Conservation (phyloP, 2,113 vertebrate species). For the Cyanoderma ruficeps region DNA sequence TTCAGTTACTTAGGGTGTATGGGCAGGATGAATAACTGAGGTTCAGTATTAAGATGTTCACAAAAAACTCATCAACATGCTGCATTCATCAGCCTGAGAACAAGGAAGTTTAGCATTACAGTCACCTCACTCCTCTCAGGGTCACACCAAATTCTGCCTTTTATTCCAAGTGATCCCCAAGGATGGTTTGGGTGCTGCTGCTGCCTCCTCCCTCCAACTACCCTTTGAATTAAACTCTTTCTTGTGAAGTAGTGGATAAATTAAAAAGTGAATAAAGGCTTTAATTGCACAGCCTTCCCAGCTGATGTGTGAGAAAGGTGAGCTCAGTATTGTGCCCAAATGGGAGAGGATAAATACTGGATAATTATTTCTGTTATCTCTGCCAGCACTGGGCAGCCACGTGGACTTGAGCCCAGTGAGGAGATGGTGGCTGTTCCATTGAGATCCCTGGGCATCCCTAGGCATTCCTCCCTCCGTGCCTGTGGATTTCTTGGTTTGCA, state of each 20-base stretch:
- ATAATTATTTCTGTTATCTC: not conserved
- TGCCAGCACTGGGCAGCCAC: not conserved
- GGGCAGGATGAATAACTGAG: not conserved
- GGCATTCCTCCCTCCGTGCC: not conserved
- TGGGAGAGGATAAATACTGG: not conserved
- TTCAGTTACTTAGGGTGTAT: not conserved
- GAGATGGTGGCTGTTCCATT: not conserved
- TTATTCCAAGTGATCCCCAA: not conserved
- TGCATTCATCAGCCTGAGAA: not conserved
- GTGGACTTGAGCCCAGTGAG: not conserved
- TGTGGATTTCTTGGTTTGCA: not conserved
- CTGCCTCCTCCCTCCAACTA: not conserved
- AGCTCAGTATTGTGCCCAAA: not conserved
- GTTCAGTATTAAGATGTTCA: not conserved
- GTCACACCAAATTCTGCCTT: not conserved
- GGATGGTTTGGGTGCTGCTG: not conserved
- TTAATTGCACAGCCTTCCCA: not conserved
- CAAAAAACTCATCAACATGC: not conserved
- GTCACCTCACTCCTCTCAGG: not conserved
- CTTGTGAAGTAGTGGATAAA: not conserved
- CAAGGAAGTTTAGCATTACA: not conserved
- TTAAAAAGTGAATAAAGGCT: not conserved
- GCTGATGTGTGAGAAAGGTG: not conserved
- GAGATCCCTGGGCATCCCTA: not conserved
- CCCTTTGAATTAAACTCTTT: not conserved